Evolutionary conservation across 2,797 vertebrate species (phyloP).

Genomic region (Neosilurus mollespiculum): DNA sequence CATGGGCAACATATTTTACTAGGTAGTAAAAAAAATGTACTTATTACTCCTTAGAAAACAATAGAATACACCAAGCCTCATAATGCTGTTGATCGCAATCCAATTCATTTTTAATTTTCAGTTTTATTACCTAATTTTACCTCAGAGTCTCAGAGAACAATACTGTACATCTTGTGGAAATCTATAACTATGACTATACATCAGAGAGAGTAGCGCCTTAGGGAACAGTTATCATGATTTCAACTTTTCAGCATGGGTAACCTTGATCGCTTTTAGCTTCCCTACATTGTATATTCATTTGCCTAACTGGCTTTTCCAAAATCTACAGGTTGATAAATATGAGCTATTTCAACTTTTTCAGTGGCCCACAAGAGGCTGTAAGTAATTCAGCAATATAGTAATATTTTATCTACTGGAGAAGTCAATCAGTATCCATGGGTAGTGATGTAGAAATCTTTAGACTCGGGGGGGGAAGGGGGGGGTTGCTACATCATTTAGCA

Average conservation of each 20-base stretch:
- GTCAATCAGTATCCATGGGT: not conserved
- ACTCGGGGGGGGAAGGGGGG: not conserved
- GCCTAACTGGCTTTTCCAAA: constrained; percentile 10
- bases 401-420: constrained; percentile 11
- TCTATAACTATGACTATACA: constrained; percentile 17
- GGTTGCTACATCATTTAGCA: too few relatives aligned
- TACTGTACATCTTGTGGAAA: constrained; percentile 24
- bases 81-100: constrained; percentile 35
- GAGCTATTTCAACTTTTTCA: not conserved
- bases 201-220: not conserved
- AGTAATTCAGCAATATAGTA: constrained; percentile 4
- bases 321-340: not conserved
- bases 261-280: constrained; percentile 25
- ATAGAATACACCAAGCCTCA: constrained; percentile 13
- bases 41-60: constrained; percentile 32
- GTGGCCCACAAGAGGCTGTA: not conserved
- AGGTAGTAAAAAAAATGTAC: constrained; percentile 39
- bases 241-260: constrained; percentile 28
- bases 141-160: not conserved
- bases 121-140: constrained; percentile 28
- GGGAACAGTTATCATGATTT: constrained; percentile 33
- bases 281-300: not conserved
- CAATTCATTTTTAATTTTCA: constrained; percentile 45
- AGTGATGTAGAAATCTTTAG: not conserved
- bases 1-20: constrained; percentile 37